These are phyloP conservation scores for Cervus canadensis DNA, from an alignment of 2,113 vertebrate genomes.

Conservation along the genomic window DNA sequence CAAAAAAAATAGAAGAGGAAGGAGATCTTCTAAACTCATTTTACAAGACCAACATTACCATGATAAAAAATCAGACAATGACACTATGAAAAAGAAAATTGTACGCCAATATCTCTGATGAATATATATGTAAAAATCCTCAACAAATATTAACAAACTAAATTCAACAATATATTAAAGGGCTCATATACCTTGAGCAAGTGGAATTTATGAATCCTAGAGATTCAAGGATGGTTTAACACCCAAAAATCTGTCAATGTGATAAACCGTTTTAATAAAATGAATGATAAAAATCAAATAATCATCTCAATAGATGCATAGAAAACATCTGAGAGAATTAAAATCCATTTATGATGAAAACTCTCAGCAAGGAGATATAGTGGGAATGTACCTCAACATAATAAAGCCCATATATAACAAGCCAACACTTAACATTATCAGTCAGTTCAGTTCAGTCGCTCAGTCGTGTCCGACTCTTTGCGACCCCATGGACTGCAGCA, in stretches of 20 bases:
- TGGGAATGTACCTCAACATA: not conserved
- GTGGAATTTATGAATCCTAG: not conserved
- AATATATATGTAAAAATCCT: not conserved
- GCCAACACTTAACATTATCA: not conserved
- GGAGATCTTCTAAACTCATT: not conserved
- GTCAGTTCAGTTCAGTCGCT: not conserved
- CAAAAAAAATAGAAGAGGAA: not conserved
- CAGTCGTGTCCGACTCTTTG: not conserved
- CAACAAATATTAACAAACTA: not conserved
- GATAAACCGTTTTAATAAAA: not conserved
- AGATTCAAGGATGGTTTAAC: not conserved
- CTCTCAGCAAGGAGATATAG: not conserved
- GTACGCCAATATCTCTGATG: not conserved
- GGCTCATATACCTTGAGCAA: not conserved
- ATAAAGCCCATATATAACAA: not conserved
- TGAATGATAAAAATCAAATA: not conserved
- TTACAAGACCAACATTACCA: not conserved
- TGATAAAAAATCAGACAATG: not conserved
- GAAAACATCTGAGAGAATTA: not conserved
- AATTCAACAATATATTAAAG: not conserved
- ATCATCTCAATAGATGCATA: not conserved
- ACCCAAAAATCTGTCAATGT: not conserved
- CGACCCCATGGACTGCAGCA: not conserved
- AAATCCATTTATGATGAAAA: not conserved
- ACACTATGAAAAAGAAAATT: not conserved